A percentile compares a stretch with the other conserved stretches of the same genome.
These are phyloP conservation scores for Sebastes umbrosus DNA, from an alignment of 2,797 vertebrate genomes.

Conservation along the genomic window DNA sequence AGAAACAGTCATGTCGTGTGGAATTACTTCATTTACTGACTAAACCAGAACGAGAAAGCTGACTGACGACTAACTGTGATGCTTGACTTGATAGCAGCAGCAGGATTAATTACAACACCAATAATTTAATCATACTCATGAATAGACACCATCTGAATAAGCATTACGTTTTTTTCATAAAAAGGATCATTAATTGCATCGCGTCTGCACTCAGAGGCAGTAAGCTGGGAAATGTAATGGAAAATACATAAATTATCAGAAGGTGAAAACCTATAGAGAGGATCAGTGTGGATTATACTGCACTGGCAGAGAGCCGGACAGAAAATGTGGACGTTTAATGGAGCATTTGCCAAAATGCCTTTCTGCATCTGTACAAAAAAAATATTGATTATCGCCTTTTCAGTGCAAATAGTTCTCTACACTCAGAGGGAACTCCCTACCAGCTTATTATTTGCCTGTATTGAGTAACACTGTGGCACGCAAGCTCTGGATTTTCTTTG, in stretches of 20 bases:
- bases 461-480: background rate
- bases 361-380: background rate
- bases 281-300: background rate
- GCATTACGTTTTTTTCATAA: background rate
- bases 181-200: background rate
- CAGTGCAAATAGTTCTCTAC: background rate
- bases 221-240: background rate
- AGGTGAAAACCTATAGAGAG: background rate
- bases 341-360: background rate
- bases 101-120: background rate
- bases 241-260: background rate
- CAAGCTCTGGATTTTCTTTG: background rate
- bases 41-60: background rate
- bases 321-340: background rate
- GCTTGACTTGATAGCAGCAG: background rate
- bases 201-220: background rate
- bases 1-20: background rate
- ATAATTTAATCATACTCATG: constrained; percentile 1
- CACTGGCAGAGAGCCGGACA: background rate
- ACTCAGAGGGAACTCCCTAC: background rate
- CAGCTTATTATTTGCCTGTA: background rate
- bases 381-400: background rate
- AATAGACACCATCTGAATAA: constrained; percentile 5
- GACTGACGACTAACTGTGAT: background rate
- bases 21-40: background rate